phyloP scores from a whole-genome alignment of 2,888 invertebrate species.

The Adela reaumurella region DNA sequence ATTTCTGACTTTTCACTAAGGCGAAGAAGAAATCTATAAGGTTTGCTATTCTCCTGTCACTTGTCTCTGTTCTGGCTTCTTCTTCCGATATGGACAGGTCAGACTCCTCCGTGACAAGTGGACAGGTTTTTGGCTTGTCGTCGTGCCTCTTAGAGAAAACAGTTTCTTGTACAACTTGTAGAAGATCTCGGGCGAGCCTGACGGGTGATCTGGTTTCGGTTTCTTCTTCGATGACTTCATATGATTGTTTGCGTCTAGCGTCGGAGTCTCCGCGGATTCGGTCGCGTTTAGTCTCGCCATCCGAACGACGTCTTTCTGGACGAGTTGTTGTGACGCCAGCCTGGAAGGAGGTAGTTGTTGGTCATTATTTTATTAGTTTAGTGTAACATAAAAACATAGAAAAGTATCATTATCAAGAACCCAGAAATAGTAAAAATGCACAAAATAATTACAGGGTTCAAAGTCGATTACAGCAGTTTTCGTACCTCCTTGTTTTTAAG shows the following conservation, averaged over 20 bases:
- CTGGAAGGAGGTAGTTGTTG: too few relatives aligned
- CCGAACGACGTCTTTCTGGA: background rate
- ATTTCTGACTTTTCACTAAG: constrained; percentile 42
- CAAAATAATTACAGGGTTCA: too few relatives aligned
- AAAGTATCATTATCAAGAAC: too few relatives aligned
- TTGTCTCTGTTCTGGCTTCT: constrained; percentile 24
- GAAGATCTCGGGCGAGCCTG: constrained; percentile 35
- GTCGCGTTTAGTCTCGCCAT: background rate
- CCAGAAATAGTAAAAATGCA: too few relatives aligned
- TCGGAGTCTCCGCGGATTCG: background rate
- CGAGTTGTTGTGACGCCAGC: background rate
- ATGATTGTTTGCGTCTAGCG: background rate
- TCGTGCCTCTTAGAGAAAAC: constrained; percentile 34
- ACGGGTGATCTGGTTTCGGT: constrained; percentile 32
- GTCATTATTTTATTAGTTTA: too few relatives aligned
- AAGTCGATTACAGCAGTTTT: too few relatives aligned
- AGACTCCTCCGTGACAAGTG: constrained; percentile 43
- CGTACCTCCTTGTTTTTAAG: too few relatives aligned
- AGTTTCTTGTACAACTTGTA: constrained; percentile 48
- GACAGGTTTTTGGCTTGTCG: constrained; percentile 33
- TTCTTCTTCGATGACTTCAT: background rate
- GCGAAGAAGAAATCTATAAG: constrained; percentile 50
- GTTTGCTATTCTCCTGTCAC: constrained; percentile 41
- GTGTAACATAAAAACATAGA: too few relatives aligned
- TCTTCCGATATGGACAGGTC: constrained; percentile 36